Percentiles rank a stretch among this genome's conserved stretches.
These are phyloP conservation scores for Dysmachus trigonus DNA, from an alignment of 2,888 invertebrate genomes.

Conservation along the genomic window DNA sequence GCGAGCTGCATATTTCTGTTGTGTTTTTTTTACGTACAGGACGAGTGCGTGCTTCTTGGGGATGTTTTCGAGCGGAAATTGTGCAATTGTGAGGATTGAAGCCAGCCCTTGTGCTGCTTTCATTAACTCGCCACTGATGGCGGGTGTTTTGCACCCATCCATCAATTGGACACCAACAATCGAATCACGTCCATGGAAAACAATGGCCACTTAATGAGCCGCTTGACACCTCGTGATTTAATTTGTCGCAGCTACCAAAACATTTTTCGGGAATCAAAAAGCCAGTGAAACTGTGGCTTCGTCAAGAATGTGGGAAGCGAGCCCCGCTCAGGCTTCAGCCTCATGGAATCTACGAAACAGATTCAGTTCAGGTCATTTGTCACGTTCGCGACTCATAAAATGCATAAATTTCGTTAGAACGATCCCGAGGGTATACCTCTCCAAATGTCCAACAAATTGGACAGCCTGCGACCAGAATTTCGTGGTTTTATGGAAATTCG, in stretches of 20 bases:
- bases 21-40: background rate
- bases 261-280: background rate
- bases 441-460: constrained; percentile 13
- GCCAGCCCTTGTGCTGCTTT: background rate
- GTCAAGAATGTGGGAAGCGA: constrained; percentile 12
- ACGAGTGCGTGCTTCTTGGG: background rate
- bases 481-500: constrained; percentile 40
- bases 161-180: background rate
- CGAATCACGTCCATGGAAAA: constrained; percentile 21
- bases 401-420: constrained; percentile 28
- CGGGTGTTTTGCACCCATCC: background rate
- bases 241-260: constrained; percentile 4
- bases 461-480: constrained; percentile 18
- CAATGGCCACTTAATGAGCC: constrained; percentile 24
- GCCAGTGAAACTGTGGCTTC: background rate
- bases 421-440: background rate
- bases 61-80: background rate
- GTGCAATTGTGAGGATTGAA: background rate
- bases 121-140: background rate
- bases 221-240: constrained; percentile 35
- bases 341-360: background rate
- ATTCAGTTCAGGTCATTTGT: constrained; percentile 31
- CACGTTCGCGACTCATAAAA: constrained; percentile 35
- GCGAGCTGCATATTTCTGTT: background rate
- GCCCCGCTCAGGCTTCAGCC: background rate